A percentile compares a stretch with the other conserved stretches of the same genome.
Conservation (phyloP, 2,797 vertebrate genomes). For the Salmo trutta region DNA sequence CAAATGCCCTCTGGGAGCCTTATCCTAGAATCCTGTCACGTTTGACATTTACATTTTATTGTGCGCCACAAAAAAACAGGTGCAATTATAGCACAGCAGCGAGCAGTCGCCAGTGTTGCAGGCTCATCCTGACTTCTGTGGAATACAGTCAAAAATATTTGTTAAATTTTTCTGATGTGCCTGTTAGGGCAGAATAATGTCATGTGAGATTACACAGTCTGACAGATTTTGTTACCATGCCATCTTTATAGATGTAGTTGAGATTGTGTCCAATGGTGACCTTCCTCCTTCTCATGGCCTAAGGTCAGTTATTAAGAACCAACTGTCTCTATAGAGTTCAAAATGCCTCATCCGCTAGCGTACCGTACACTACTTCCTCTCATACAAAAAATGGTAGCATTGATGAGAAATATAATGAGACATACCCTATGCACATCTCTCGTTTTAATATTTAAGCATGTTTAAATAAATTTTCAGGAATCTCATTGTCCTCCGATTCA, state of each 20-base stretch:
- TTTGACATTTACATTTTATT: slow-evolving; percentile 77
- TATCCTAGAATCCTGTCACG: slow-evolving; percentile 75
- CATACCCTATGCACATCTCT: slow-evolving; percentile 35
- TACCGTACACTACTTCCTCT: not conserved
- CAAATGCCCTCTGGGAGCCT: slow-evolving; percentile 72
- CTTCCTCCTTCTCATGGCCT: slow-evolving; percentile 72
- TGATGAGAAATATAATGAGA: slow-evolving; percentile 25
- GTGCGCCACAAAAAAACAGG: slow-evolving; percentile 70
- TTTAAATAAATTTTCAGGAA: slow-evolving; percentile 67
- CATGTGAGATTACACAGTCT: slow-evolving; percentile 60
- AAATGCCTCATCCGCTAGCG: slow-evolving; percentile 46
- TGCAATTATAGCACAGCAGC: slow-evolving; percentile 59
- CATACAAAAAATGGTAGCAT: slow-evolving; percentile 39
- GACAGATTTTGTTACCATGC: slow-evolving; percentile 39
- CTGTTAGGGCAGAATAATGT: slow-evolving; percentile 62
- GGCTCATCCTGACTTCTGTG: slow-evolving; percentile 64
- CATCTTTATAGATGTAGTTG: slow-evolving; percentile 65
- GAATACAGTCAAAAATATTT: slow-evolving; percentile 58
- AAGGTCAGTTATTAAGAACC: slow-evolving; percentile 70
- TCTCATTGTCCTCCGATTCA: slow-evolving; percentile 67
- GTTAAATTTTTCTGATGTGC: slow-evolving; percentile 63
- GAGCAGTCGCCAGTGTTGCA: slow-evolving; percentile 64
- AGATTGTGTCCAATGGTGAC: slow-evolving; percentile 72
- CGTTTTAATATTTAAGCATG: slow-evolving; percentile 72
- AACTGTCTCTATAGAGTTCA: slow-evolving; percentile 72